phyloP scores from a whole-genome alignment of 2,113 vertebrate species.

The Pluvianellus socialis region DNA sequence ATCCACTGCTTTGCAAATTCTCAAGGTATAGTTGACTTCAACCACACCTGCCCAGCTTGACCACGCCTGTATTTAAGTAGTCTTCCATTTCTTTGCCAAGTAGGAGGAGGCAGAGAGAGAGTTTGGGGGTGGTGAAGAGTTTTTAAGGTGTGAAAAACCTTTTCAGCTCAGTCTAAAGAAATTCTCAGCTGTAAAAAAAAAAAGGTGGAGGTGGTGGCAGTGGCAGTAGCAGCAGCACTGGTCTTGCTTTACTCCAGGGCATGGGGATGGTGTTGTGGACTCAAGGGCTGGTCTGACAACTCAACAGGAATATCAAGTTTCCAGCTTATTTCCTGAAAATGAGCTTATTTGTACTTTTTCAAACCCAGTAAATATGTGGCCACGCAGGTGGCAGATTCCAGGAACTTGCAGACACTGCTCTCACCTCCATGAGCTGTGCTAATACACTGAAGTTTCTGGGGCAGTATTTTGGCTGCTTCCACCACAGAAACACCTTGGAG shows the following conservation, averaged over 20 bases:
- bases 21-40: neutral
- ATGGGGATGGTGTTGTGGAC: rapidly evolving
- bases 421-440: neutral
- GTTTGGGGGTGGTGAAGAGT: neutral
- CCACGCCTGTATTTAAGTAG: neutral
- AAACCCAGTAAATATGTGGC: rapidly evolving
- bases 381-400: neutral
- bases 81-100: neutral
- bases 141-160: neutral
- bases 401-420: neutral
- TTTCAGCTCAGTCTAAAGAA: neutral
- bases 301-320: neutral
- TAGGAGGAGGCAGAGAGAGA: neutral
- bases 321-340: neutral
- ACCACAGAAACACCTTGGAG: rapidly evolving
- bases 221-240: neutral
- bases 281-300: neutral
- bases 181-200: neutral
- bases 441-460: neutral
- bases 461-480: neutral
- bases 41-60: neutral
- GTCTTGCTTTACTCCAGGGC: neutral
- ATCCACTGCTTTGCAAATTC: neutral
- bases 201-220: too few species aligned
- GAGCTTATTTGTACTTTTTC: neutral